Percentiles rank a stretch among this genome's conserved stretches.
phyloP scores from a whole-genome alignment of 2,797 vertebrate genomes.

The Phataginus tricuspis region DNA sequence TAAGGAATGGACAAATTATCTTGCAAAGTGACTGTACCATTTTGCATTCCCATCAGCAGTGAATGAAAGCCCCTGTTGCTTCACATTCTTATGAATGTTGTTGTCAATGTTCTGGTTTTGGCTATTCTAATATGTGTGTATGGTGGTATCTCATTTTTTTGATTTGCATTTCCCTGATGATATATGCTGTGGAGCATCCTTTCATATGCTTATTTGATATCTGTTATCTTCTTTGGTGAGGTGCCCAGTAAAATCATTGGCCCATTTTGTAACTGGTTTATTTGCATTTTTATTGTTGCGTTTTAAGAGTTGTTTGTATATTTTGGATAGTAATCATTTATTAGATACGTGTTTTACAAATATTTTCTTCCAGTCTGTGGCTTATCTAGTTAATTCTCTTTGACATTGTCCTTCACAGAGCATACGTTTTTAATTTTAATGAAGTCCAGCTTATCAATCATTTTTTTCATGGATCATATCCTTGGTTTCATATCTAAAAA shows the following conservation, averaged over 20 bases:
- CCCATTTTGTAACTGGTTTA: not conserved
- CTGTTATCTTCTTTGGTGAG: not conserved
- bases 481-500: not conserved
- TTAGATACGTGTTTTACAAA: not conserved
- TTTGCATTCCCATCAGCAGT: not conserved
- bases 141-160: not conserved
- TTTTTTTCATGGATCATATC: not conserved
- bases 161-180: not conserved
- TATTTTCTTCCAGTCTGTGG: not conserved
- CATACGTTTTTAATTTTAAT: not conserved
- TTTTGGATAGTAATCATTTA: not conserved
- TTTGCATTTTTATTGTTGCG: not conserved
- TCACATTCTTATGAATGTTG: not conserved
- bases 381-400: not conserved
- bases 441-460: not conserved
- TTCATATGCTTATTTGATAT: not conserved
- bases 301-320: not conserved
- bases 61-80: not conserved
- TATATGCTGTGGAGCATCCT: not conserved
- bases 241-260: not conserved
- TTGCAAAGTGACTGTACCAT: not conserved
- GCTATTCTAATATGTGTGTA: not conserved
- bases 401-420: not conserved
- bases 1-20: not conserved
- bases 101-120: not conserved